Conservation (phyloP, 2,113 vertebrate species). For the Addax nasomaculatus region DNA sequence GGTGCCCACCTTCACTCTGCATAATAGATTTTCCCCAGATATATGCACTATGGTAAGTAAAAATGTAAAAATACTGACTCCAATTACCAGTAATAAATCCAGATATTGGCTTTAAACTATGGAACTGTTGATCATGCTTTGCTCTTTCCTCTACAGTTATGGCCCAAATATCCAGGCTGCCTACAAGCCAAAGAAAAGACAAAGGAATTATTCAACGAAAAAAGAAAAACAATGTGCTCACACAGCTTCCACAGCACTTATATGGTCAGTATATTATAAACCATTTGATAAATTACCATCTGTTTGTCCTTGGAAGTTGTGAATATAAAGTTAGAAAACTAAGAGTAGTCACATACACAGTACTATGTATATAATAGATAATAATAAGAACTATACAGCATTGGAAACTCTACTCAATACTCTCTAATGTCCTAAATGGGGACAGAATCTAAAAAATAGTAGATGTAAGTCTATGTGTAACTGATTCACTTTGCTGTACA, state of each 20-base stretch:
- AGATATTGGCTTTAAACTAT: conserved; percentile 92
- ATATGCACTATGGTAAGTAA: background rate
- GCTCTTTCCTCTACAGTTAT: conserved; percentile 96
- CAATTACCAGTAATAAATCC: conserved; percentile 96
- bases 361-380: background rate
- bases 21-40: background rate
- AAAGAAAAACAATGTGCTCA: background rate
- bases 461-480: background rate
- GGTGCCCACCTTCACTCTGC: background rate
- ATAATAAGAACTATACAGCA: background rate
- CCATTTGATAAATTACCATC: background rate
- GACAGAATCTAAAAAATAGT: background rate
- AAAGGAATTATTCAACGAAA: background rate
- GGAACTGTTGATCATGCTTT: conserved; percentile 99
- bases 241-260: background rate
- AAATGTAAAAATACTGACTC: background rate
- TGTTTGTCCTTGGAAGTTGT: background rate
- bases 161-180: conserved; percentile 94
- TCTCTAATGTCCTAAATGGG: background rate
- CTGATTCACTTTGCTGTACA: background rate
- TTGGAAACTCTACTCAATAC: background rate
- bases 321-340: background rate
- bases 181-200: conserved; percentile 72
- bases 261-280: background rate
- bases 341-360: background rate